Evolutionary conservation across 2,888 invertebrate genomes (phyloP), one percentile per base, ranked within the genome.

Genomic region (Andrena minutula): DNA sequence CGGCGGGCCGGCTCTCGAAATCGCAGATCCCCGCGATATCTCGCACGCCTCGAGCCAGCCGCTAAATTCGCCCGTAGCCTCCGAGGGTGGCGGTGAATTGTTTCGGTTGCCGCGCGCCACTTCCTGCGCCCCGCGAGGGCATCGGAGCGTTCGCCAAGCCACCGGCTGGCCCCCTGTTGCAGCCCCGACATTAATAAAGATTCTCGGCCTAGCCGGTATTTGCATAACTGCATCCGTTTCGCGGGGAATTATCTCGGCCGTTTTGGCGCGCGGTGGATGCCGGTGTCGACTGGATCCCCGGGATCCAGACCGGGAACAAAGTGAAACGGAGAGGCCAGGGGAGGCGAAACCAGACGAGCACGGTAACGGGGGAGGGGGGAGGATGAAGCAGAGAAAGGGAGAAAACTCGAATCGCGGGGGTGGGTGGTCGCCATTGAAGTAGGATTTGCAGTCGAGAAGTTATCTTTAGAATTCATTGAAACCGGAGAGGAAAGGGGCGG

Each of bases 381-480:
- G 12, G 35, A n/a, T 66, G 60, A 12, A 10, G 16, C 32, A 26
- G 58, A 63, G 60, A 4, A 41, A 28, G 26, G 41, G 41, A 68
- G 47, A 32, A 53, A 75, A 63, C 20, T 65, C 35, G 69, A 58
- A 35, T 41, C 41, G 41, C 20, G 58, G 26, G n/a, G 35, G 4
- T 2, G 26, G 32, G 12, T 41, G 66, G 74, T 74, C 49, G 60
- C 63, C 65, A 73, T 60, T 56, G 83, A 75, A 73, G 77, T 64
- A 58, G 81, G 84, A 83, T 86, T 85, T 85, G 80, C 76, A 85
- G 88, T 77, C 84, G 80, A 86, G 83, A 88, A 91, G 88, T 90
- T 90, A 88, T 90, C 90, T 90, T 90, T 90, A 89, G 91, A 91
- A 92, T 91, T 91, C 89, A 92, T 92, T 90, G 91, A 92, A 91